Evolutionary conservation across 2,888 invertebrate genomes (phyloP), one percentile per base, ranked within the genome.

Genomic region (Apamea crenata): DNA sequence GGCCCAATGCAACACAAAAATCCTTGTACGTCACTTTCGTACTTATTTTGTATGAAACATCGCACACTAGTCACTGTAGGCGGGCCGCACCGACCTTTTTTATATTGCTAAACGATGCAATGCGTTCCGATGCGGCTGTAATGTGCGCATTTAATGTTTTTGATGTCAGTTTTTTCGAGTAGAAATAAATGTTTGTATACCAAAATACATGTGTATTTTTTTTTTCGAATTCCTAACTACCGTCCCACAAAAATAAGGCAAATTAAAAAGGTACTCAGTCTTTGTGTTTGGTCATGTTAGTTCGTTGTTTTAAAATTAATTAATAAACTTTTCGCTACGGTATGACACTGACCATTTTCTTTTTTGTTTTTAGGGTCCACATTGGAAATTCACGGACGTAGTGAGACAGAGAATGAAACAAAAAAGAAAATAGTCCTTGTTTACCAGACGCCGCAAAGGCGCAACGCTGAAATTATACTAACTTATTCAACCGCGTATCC

Each of bases 281-380:
- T 72, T 65, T 78, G 44, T 77, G 53, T 72, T 77, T 82, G 84
- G 84, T 87, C 87, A 78, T 82, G 81, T 84, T 85, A 88, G 87
- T 68, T 81, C 77, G 80, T 72, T 81, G 21, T 78, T 80, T 79
- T 68, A n/a, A 56, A 71, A 71, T 77, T 74, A 82, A 73, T 76
- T 69, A 77, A 61, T 74, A 75, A 77, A 81, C 66, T 68, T 68
- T n/a, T 59, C 87, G 86, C 88, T 89, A 89, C 91, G 93, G 91
- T 91, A 91, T 92, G 88, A 93, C 91, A 96, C 93, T 96, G 95
- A 96, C 96, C 93, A 93, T 92, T 92, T 94, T 95, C 93, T 96
- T 96, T 95, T 96, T 95, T 96, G 94, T 96, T 96, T 96, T 95
- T 96, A 96, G 96, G 96, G 92, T 91, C 93, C 93, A 94, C 93